A percentile compares a stretch with the other conserved stretches of the same genome.
These are phyloP conservation scores for Acanthosoma haemorrhoidale DNA, from an alignment of 2,888 invertebrate species.

Conservation along the genomic window DNA sequence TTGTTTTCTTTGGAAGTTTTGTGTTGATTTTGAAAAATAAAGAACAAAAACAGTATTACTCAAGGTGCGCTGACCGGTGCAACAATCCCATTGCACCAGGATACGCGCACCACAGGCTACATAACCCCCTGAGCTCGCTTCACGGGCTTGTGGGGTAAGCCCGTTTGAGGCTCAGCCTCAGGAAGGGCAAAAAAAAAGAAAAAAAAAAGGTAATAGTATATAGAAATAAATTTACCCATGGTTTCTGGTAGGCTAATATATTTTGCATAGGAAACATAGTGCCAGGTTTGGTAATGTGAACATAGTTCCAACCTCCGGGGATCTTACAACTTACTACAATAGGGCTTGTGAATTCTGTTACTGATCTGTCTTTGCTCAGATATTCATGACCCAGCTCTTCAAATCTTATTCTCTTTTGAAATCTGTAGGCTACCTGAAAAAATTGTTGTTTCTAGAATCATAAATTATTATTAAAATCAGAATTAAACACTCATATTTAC, in stretches of 20 bases:
- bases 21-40: no score
- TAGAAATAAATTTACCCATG: constrained; percentile 31
- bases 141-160: no score
- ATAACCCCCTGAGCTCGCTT: no score
- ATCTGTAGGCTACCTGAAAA: constrained; percentile 16
- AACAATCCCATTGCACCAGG: no score
- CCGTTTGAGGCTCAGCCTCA: no score
- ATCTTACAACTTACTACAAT: constrained; percentile 50
- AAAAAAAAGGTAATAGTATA: no score
- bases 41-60: no score
- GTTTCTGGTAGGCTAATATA: constrained; percentile 29
- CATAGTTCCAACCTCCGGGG: constrained; percentile 58
- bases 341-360: constrained; percentile 46
- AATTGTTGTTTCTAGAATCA: not conserved
- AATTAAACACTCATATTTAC: constrained; percentile 44
- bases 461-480: not conserved
- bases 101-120: no score
- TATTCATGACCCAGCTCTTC: not conserved
- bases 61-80: no score
- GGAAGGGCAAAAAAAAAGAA: no score
- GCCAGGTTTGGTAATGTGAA: constrained; percentile 56
- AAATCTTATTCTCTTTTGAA: constrained; percentile 7
- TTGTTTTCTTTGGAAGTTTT: no score
- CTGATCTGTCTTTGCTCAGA: not conserved
- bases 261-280: constrained; percentile 50